Evolutionary conservation across 2,888 invertebrate genomes (phyloP).

Genomic region (Polylopha cassiicola): DNA sequence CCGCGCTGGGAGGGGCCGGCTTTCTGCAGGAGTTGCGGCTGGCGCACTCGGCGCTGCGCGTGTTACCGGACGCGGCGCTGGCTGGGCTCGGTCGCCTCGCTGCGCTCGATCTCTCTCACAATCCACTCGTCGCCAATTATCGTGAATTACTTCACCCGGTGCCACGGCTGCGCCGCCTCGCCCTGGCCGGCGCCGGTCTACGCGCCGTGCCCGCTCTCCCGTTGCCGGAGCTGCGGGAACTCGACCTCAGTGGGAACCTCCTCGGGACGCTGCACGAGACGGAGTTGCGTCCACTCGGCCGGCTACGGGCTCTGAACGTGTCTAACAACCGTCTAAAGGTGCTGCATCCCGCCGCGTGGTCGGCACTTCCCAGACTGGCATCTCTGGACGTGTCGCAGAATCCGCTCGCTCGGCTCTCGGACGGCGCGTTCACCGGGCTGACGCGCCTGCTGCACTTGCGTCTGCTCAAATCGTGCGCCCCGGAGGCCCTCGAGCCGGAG

Average conservation of each 20-base stretch:
- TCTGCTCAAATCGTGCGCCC: constrained; percentile 80
- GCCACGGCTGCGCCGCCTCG: constrained; percentile 78
- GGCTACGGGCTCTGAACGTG: constrained; percentile 42
- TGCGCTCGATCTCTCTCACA: constrained; percentile 76
- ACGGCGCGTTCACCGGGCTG: constrained; percentile 80
- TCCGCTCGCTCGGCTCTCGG: constrained; percentile 82
- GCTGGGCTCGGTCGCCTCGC: constrained; percentile 82
- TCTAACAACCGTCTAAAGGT: constrained; percentile 59
- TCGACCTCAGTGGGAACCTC: constrained; percentile 74
- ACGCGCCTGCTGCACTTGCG: constrained; percentile 82
- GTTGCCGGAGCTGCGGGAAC: constrained; percentile 78
- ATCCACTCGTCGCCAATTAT: constrained; percentile 35
- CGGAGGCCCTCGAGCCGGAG: constrained; percentile 83
- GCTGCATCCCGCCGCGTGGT: constrained; percentile 82
- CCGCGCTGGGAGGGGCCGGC: constrained; percentile 34
- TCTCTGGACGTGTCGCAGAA: constrained; percentile 86
- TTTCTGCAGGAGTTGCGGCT: constrained; percentile 54
- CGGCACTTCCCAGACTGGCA: constrained; percentile 79
- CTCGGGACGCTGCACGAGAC: constrained; percentile 42
- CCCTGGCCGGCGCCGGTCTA: constrained; percentile 63
- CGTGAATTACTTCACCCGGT: constrained; percentile 38
- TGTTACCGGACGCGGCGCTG: constrained; percentile 78
- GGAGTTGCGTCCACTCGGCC: constrained; percentile 82
- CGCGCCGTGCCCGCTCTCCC: constrained; percentile 38
- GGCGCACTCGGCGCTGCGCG: constrained; percentile 71